A percentile compares a stretch with the other conserved stretches of the same genome.
Evolutionary conservation across 2,797 vertebrate genomes (phyloP).

Genomic region (Paedocypris micromegethes): DNA sequence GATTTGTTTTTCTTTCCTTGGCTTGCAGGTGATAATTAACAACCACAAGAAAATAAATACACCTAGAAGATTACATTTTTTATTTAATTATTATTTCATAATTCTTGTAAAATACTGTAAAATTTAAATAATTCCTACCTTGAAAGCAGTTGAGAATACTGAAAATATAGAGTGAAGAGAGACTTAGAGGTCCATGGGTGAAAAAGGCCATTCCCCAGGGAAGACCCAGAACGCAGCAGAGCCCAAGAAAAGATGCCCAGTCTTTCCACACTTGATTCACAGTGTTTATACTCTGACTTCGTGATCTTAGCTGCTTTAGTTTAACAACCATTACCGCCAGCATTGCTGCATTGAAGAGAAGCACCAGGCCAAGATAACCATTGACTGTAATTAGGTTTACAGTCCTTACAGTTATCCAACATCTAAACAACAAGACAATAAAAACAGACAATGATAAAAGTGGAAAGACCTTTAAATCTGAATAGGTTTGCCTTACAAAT

Average conservation of each 20-base stretch:
- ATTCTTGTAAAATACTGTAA: too few relatives aligned
- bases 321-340: constrained; percentile 73
- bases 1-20: constrained; percentile 16
- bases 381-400: constrained; percentile 69
- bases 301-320: constrained; percentile 53
- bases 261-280: constrained; percentile 66
- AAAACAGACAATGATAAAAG: neutral
- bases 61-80: constrained; percentile 50
- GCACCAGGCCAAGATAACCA: constrained; percentile 73
- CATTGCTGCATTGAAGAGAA: constrained; percentile 78
- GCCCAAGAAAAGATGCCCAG: constrained; percentile 64
- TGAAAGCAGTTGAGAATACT: constrained; percentile 75
- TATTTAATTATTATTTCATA: too few relatives aligned
- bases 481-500: constrained; percentile 63
- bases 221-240: constrained; percentile 73
- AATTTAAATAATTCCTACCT: constrained; percentile 54
- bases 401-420: constrained; percentile 57
- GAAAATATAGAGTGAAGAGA: constrained; percentile 72
- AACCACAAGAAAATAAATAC: constrained; percentile 68
- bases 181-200: constrained; percentile 53
- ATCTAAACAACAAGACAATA: constrained; percentile 50
- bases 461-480: neutral
- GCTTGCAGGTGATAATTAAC: constrained; percentile 53
- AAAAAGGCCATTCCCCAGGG: constrained; percentile 68
- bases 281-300: constrained; percentile 44